phyloP scores from a whole-genome alignment of 2,113 vertebrate genomes.

The Rhombomys opimus region DNA sequence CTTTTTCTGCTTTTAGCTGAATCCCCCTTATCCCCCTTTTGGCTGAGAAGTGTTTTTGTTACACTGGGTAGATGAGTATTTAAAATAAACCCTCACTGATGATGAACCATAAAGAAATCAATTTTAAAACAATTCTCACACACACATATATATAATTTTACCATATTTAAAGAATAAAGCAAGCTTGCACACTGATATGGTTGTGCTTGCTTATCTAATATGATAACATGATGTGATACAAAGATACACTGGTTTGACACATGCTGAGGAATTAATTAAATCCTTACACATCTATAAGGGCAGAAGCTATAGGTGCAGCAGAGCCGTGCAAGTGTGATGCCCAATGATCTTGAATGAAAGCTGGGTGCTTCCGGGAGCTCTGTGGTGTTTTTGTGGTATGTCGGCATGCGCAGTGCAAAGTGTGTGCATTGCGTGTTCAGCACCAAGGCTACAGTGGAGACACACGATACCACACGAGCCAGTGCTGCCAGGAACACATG shows the following conservation, averaged over 20 bases:
- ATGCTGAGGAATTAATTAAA: neutral
- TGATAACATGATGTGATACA: neutral
- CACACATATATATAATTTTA: too few species aligned
- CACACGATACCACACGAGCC: fast-evolving
- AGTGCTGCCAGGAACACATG: too few species aligned
- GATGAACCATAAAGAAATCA: neutral
- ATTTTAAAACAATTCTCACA: neutral
- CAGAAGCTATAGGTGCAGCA: too few species aligned
- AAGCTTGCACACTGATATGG: neutral
- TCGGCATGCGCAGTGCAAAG: neutral
- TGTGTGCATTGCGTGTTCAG: too few species aligned
- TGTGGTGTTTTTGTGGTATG: too few species aligned
- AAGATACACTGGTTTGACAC: neutral
- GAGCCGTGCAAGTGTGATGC: too few species aligned
- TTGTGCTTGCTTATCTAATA: neutral
- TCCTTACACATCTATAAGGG: too few species aligned
- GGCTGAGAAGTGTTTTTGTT: neutral
- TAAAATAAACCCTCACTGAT: neutral
- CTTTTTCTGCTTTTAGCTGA: neutral
- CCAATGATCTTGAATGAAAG: too few species aligned
- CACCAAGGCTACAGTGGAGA: neutral
- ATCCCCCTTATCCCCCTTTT: too few species aligned
- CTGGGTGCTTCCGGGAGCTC: neutral
- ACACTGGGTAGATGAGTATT: too few species aligned
- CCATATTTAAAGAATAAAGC: neutral